Evolutionary conservation across 2,888 invertebrate genomes (phyloP).

Genomic region (Mechanitis messenoides): DNA sequence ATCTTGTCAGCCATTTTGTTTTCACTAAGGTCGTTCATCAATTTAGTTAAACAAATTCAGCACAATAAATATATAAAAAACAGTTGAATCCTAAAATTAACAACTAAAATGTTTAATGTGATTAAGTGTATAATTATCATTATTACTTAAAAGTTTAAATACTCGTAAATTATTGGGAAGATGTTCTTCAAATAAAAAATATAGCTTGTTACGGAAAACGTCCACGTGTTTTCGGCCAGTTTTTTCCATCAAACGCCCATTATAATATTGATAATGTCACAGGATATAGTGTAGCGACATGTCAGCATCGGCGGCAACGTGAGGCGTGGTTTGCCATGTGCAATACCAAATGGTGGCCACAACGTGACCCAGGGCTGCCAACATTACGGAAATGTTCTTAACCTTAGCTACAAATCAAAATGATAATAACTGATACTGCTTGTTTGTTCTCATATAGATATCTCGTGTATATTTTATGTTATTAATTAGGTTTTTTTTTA

Average conservation of each 20-base stretch:
- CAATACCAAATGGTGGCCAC: constrained; percentile 30
- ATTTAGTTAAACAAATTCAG: constrained; percentile 7
- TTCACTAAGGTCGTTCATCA: no score
- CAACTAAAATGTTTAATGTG: no score
- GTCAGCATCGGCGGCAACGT: constrained; percentile 31
- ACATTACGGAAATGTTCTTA: constrained; percentile 6
- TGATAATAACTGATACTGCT: no score
- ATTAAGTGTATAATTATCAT: no score
- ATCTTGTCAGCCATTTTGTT: background rate
- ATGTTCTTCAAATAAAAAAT: no score
- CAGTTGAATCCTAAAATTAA: no score
- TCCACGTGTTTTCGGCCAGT: constrained; percentile 9
- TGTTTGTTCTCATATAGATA: no score
- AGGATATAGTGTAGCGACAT: constrained; percentile 14
- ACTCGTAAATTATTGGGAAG: no score
- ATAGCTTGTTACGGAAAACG: background rate
- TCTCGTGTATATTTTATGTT: no score
- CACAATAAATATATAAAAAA: background rate
- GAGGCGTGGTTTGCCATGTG: constrained; percentile 39
- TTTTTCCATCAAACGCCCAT: constrained; percentile 7
- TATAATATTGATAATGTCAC: constrained; percentile 13
- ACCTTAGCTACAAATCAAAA: background rate
- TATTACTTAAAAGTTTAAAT: no score
- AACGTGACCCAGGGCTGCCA: constrained; percentile 36
- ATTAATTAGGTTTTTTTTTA: no score